Base-by-base conservation (phyloP, 1,140 invertebrate species). In the Samia ricini region DNA sequence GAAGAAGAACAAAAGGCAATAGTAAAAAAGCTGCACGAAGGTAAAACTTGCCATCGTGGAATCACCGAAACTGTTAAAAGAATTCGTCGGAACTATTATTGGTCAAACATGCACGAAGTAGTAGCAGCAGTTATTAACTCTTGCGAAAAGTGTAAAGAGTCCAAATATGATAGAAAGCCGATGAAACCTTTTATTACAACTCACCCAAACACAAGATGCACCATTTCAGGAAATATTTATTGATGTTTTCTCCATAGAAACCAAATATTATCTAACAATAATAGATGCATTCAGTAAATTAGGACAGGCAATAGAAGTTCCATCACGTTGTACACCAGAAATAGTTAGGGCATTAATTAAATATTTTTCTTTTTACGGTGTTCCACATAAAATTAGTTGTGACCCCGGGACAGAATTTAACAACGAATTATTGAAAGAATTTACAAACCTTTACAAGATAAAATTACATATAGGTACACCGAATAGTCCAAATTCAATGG, bases 41-140 rank as follows among this genome's bases (percentile, higher is more conserved):
- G 76, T 2, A 81, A 78, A 63, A 78, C 69, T 18, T 75, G 69
- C 21, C 72, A 77, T 51, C 52, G 72, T 19, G 66, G 73, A 21
- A 72, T 78, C 18, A 74, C 61, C 7, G 69, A 76, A 71, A 72
- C 72, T 0, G 2, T 69, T 4, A 52, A 19, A 29, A 52, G 60
- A 24, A 59, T 79, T 12, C 4, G 33, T 10, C 33, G 12, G n/a
- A 42, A 42, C n/a, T 15, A 42, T 1, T 15, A 42, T 42, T 42
- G 33, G 33, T 15, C 33, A 12, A 42, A 42, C 5, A 26, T 26
- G 26, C 26, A 26, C 26, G 26, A 26, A 26, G 8, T 26, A 26
- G 26, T 26, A 4, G 3, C 26, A 26, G 26, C 26, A 26, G 26
- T 26, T 8, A 26, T 26, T 4, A 26, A 26, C 8, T 26, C 26